Base-by-base conservation (phyloP, 2,113 vertebrate genomes). In the Lontra canadensis region DNA sequence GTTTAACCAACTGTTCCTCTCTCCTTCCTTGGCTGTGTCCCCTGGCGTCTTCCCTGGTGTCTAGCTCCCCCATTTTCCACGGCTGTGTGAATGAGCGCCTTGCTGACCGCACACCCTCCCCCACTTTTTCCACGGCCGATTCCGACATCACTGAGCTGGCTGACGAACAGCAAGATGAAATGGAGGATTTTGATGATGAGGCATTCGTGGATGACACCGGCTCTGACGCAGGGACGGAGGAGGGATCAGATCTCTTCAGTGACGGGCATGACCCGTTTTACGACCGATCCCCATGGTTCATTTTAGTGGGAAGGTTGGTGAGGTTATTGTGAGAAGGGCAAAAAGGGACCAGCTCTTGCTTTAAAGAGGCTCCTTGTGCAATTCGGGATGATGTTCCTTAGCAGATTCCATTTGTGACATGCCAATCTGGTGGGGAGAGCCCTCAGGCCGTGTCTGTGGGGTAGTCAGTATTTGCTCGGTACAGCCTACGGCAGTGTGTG, bases 241-340 rank as follows among this genome's bases (percentile, higher is more conserved):
- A 99, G 98, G 99, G 99, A 98, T 99, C 99, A 9, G 99, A 99
- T 97, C 99, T 99, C 99, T 99, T 99, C 99, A 99, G 99, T 97
- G 99, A 99, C 63, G 99, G 99, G 98, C 99, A 99, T 97, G 99
- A 99, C 99, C 99, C 99, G 89, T 99, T 99, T 99, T 99, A 99
- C 96, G 99, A 99, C 99, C 99, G 99, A 97, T 99, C 99, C 99
- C 99, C 99, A 98, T 99, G 99, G 99, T 99, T 99, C 99, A 99
- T 99, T 99, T 99, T 99, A 99, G 99, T 99, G 99, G 99, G 99
- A 99, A 99, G 99, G 99, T 99, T 99, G 99, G 99, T 99, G 99
- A 99, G 99, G 98, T 98, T 98, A 95, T 96, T 98, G 81, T 98
- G 98, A 98, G 98, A 98, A 98, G 90, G 97, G 98, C 96, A 63